These are phyloP conservation scores for Crocodylus rhombifer DNA, from an alignment of 2,797 vertebrate species.

Conservation along the genomic window DNA sequence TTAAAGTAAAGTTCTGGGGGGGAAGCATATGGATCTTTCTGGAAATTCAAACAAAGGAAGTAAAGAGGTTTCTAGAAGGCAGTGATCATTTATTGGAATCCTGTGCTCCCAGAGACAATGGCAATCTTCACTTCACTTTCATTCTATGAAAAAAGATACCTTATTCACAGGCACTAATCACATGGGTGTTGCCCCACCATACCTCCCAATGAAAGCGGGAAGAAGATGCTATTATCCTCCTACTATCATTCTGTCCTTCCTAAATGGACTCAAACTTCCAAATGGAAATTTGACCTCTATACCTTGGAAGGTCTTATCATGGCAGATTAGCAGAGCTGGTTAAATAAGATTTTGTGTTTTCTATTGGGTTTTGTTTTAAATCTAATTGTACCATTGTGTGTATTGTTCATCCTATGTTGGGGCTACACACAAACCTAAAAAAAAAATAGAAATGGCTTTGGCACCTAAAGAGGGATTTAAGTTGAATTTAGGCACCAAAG, in stretches of 20 bases:
- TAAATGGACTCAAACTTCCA: not conserved
- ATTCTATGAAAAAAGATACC: not conserved
- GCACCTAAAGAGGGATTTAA: too few relatives aligned
- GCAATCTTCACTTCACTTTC: not conserved
- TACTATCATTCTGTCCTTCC: not conserved
- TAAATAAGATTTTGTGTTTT: too few relatives aligned
- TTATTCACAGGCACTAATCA: not conserved
- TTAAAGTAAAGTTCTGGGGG: too few relatives aligned
- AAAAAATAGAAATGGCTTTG: too few relatives aligned
- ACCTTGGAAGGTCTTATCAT: not conserved
- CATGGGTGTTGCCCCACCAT: too few relatives aligned
- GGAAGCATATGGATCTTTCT: not conserved
- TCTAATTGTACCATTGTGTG: too few relatives aligned
- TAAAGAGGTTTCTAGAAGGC: not conserved
- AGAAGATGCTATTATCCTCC: too few relatives aligned
- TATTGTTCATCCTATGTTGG: too few relatives aligned
- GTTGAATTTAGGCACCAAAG: too few relatives aligned
- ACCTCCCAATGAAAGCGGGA: too few relatives aligned
- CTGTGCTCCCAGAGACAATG: slow-evolving; percentile 11
- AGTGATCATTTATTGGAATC: slow-evolving; percentile 24
- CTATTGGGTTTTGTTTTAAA: too few relatives aligned
- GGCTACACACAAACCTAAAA: too few relatives aligned
- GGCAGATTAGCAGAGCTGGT: not conserved
- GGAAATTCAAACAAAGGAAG: slow-evolving; percentile 23
- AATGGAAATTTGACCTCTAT: not conserved